phyloP scores from a whole-genome alignment of 1,140 invertebrate genomes.

The Anagrus nilaparvatae region DNA sequence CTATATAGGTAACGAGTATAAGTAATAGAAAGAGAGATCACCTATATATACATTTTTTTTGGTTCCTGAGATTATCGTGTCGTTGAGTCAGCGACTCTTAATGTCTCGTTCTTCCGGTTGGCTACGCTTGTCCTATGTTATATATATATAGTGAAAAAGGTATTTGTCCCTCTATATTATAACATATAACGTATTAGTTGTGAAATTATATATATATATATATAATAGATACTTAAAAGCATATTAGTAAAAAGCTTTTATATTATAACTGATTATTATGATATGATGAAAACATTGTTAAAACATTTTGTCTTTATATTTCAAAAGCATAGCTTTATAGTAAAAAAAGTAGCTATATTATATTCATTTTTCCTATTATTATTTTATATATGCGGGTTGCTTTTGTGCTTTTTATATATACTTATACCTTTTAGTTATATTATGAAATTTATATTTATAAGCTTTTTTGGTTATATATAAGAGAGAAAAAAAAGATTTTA shows the following conservation, averaged over 20 bases:
- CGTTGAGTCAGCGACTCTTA: constrained; percentile 35
- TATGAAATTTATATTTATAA: no score
- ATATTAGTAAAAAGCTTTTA: background rate
- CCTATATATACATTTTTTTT: background rate
- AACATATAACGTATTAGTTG: background rate
- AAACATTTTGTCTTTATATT: no score
- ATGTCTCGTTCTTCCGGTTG: constrained; percentile 28
- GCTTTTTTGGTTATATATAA: no score
- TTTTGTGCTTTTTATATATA: no score
- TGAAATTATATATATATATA: constrained; percentile 3
- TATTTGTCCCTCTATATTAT: background rate
- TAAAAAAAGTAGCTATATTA: no score
- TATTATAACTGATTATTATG: background rate
- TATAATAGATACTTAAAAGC: background rate
- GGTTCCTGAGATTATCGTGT: constrained; percentile 32
- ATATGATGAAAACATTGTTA: background rate
- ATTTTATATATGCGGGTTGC: no score
- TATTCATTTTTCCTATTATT: no score
- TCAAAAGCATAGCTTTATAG: no score
- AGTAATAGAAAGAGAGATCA: constrained; percentile 19
- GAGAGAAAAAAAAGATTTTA: no score
- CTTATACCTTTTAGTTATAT: no score
- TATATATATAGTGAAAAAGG: background rate
- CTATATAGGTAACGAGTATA: constrained; percentile 10
- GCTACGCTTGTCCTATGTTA: background rate